Base-by-base conservation (phyloP, 2,888 invertebrate genomes). In the Nebria salina region DNA sequence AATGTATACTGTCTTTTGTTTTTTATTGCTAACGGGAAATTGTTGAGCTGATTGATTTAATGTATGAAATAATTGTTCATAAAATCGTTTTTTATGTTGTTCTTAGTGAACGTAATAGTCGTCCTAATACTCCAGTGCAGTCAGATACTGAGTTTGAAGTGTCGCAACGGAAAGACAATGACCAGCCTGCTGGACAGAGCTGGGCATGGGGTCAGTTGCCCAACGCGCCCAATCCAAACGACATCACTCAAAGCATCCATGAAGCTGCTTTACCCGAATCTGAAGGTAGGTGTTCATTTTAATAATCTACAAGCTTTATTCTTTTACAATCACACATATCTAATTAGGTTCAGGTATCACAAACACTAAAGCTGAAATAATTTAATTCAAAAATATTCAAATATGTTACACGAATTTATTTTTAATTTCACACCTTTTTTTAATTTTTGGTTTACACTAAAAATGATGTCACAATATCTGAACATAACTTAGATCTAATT, bases 91-190 rank as follows among this genome's bases (percentile, higher is more conserved):
- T 34, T 73, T 73, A 41, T 73, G n/a, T 41, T 41, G 11, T 75
- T 1, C 20, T 66, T 9, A 81, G 81, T 43, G 81, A 76, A 25
- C 81, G 76, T 43, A 90, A 91, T 83, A 94, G 95, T 64, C 92
- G 97, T 82, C 93, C 95, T 65, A 93, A 94, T 83, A 95, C 96
- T 13, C 97, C 97, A 7, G 93, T 96, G 83, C 97, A 97, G 88
- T 98, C 98, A 68, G 98, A 98, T 89, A 97, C 98, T 0, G 98
- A 98, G 88, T 94, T 97, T 86, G 98, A 98, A 89, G 90, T 93
- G 86, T 92, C 92, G 82, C 87, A 86, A 82, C 86, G 89, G 26
- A 89, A 89, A 88, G 88, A 84, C 68, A 85, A 84, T 43, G 86
- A 87, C 72, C 85, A 86, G 68, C 83, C 88, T 78, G 87, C 84